These are phyloP conservation scores for Xenopus borealis DNA, from an alignment of 2,113 vertebrate species.

Conservation along the genomic window DNA sequence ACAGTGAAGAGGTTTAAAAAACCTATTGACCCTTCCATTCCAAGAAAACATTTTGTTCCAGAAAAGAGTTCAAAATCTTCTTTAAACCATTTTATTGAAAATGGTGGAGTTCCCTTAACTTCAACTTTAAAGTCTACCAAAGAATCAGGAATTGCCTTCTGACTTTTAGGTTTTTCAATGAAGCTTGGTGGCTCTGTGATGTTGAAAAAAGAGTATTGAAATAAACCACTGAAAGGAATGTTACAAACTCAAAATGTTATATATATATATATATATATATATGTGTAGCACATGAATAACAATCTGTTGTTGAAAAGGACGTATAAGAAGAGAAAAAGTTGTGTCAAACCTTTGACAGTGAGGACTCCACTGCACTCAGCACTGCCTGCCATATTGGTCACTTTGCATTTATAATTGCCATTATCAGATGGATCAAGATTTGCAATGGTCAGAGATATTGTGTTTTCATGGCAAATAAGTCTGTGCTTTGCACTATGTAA, in stretches of 20 bases:
- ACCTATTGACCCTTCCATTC: constrained; percentile 80
- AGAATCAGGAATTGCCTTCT: constrained; percentile 81
- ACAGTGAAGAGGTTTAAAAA: constrained; percentile 93
- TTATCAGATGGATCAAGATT: constrained; percentile 83
- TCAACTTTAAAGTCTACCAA: constrained; percentile 86
- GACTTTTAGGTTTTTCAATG: constrained; percentile 78
- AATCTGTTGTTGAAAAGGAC: not conserved
- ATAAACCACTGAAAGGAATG: not conserved
- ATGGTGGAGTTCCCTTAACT: constrained; percentile 89
- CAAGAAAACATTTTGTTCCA: constrained; percentile 86
- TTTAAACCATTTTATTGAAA: constrained; percentile 93
- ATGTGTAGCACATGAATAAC: too few species aligned
- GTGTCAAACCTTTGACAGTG: constrained; percentile 89
- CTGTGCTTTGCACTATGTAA: constrained; percentile 84
- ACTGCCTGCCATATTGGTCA: constrained; percentile 83
- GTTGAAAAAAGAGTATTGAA: constrained; percentile 64
- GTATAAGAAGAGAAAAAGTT: constrained; percentile 39
- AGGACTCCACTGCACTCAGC: constrained; percentile 82
- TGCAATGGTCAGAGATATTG: constrained; percentile 78
- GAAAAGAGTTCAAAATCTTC: constrained; percentile 86
- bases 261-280: too few species aligned
- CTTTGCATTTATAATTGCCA: constrained; percentile 84
- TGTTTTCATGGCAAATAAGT: constrained; percentile 84
- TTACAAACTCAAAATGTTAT: too few species aligned
- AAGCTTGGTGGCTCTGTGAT: constrained; percentile 89